Evolutionary conservation across 2,797 vertebrate species (phyloP).

Genomic region (Pyrrhura leucotis): DNA sequence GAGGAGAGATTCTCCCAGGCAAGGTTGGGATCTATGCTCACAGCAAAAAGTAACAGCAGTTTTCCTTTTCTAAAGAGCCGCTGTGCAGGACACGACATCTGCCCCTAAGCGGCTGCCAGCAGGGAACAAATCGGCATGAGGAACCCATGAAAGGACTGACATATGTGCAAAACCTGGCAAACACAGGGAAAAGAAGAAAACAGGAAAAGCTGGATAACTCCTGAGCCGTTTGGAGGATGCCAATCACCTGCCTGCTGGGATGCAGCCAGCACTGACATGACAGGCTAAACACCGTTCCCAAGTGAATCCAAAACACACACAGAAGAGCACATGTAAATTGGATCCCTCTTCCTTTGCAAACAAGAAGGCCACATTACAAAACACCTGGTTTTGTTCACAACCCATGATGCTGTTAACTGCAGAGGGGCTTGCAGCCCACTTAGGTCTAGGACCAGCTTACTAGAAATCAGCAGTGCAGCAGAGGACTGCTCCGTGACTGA

Average conservation of each 20-base stretch:
- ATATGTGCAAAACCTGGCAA: neutral
- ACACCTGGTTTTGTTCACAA: neutral
- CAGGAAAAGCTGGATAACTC: constrained; percentile 7
- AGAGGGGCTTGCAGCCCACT: neutral
- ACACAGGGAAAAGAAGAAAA: constrained; percentile 1
- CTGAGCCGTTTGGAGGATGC: neutral
- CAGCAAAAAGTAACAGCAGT: fast-evolving
- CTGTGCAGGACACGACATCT: neutral
- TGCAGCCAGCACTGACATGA: neutral
- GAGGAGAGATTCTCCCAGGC: neutral
- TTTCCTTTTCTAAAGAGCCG: neutral
- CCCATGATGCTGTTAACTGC: neutral
- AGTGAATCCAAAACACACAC: neutral
- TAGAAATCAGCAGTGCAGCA: neutral
- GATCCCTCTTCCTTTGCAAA: neutral
- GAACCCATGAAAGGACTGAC: neutral
- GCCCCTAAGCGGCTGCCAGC: neutral
- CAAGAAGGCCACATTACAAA: neutral
- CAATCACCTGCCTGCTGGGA: neutral
- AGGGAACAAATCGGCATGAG: neutral
- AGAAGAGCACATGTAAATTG: fast-evolving
- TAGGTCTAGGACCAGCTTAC: neutral
- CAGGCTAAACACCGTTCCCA: neutral
- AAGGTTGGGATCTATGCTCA: neutral
- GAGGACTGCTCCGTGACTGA: neutral